Base-by-base conservation (phyloP, 2,888 invertebrate species). In the Sarcophaga variegata region DNA sequence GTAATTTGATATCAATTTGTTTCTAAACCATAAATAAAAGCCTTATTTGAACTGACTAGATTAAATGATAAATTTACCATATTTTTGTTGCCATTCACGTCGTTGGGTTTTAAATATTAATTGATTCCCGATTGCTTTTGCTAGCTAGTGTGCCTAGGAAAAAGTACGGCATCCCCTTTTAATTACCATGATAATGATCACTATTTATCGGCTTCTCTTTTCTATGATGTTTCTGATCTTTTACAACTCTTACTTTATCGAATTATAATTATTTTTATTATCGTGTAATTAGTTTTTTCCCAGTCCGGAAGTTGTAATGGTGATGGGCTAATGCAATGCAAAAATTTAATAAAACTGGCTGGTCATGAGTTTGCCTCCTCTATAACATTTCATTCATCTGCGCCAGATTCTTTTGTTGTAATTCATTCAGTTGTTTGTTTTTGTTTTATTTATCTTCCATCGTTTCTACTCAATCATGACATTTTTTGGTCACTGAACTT, bases 401-500 rank as follows among this genome's bases (percentile, higher is more conserved):
- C 70, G 25, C 62, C 49, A 78, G 78, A 62, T 49, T 47, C 27
- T 63, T 54, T 49, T 20, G 45, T 67, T 49, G 20, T 45, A 10
- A 67, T n/a, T 45, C 74, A 78, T 49, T 20, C 69, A 78, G 37
- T 80, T 76, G 74, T 81, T 74, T 67, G 71, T 74, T 64, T 49
- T 63, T 20, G 62, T 22, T 22, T 22, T 22, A 60, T 72, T n/a
- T n/a, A 22, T 59, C 64, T 81, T 77, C 25, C 20, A 60, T 77
- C 75, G 62, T 59, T 47, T 59, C 25, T 49, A 47, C 60, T 67
- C 76, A 64, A 45, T 64, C 77, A 70, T 79, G 71, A 63, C 49
- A 63, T 59, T 80, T 70, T 54, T 83, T 83, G 86, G 86, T 74
- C 81, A 74, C 74, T 86, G 81, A 83, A 86, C 86, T 81, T 74